Evolutionary conservation across 2,888 invertebrate species (phyloP).

Genomic region (Drosophila phalerata): DNA sequence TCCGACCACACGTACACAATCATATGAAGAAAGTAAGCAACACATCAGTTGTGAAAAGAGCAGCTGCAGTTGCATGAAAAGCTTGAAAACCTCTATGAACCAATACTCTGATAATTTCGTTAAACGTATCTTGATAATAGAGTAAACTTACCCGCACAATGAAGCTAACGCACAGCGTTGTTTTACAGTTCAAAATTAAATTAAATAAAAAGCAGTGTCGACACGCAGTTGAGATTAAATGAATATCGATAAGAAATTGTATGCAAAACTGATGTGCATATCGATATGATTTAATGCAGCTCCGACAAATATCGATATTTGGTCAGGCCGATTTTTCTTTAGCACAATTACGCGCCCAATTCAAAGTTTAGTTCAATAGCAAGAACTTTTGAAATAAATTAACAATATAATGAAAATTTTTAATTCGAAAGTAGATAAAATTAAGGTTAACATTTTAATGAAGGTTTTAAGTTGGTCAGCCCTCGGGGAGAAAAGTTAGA

Average conservation of each 20-base stretch:
- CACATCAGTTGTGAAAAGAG: slow-evolving; percentile 23
- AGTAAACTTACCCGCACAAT: slow-evolving; percentile 40
- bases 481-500: too few species aligned
- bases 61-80: slow-evolving; percentile 5
- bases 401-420: too few species aligned
- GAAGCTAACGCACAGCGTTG: slow-evolving; percentile 34
- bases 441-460: too few species aligned
- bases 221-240: slow-evolving; percentile 37
- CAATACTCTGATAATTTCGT: neutral
- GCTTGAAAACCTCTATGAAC: neutral
- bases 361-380: too few species aligned
- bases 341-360: too few species aligned
- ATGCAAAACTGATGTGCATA: slow-evolving; percentile 6
- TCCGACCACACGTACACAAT: slow-evolving; percentile 23
- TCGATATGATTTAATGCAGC: slow-evolving; percentile 29
- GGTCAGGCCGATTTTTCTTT: too few species aligned
- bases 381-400: too few species aligned
- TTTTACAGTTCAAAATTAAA: slow-evolving; percentile 40
- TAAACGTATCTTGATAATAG: neutral
- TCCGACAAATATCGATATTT: neutral
- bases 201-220: slow-evolving; percentile 53
- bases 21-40: slow-evolving; percentile 21
- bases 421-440: too few species aligned
- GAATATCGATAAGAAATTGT: slow-evolving; percentile 33
- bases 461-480: too few species aligned